phyloP scores from a whole-genome alignment of 2,888 invertebrate species.

The Orchesellides sinensis region DNA sequence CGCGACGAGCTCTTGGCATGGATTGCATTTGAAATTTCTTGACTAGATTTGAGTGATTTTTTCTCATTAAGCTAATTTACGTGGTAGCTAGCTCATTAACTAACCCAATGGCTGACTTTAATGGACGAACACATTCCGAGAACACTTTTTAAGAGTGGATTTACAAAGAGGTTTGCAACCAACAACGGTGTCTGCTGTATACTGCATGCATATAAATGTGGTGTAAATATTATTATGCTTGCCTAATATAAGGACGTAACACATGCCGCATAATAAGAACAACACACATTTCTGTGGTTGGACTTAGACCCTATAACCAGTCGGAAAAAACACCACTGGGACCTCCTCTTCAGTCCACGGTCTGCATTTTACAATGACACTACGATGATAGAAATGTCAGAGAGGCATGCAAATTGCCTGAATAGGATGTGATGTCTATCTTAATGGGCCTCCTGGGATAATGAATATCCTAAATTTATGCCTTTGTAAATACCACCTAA shows the following conservation, averaged over 20 bases:
- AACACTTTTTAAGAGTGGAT: slow-evolving; percentile 1
- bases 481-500: slow-evolving; percentile 51
- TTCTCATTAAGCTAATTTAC: slow-evolving; percentile 63
- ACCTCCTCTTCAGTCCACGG: slow-evolving; percentile 30
- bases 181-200: too few relatives aligned
- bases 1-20: slow-evolving; percentile 47
- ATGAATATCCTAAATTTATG: slow-evolving; percentile 43
- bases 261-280: too few relatives aligned
- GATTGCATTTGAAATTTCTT: slow-evolving; percentile 25
- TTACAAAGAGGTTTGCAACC: background rate
- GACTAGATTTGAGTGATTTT: slow-evolving; percentile 44
- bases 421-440: slow-evolving; percentile 40
- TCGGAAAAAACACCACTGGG: background rate
- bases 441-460: slow-evolving; percentile 46
- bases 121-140: slow-evolving; percentile 30
- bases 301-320: background rate
- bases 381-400: slow-evolving; percentile 44
- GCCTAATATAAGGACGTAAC: too few relatives aligned
- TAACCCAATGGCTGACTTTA: slow-evolving; percentile 33
- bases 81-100: slow-evolving; percentile 44
- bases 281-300: background rate
- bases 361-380: slow-evolving; percentile 37
- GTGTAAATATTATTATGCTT: too few relatives aligned
- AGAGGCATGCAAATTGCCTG: slow-evolving; percentile 34
- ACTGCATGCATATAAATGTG: background rate